Base-by-base conservation (phyloP, 2,797 vertebrate species). In the Atherinosoma microstoma region DNA sequence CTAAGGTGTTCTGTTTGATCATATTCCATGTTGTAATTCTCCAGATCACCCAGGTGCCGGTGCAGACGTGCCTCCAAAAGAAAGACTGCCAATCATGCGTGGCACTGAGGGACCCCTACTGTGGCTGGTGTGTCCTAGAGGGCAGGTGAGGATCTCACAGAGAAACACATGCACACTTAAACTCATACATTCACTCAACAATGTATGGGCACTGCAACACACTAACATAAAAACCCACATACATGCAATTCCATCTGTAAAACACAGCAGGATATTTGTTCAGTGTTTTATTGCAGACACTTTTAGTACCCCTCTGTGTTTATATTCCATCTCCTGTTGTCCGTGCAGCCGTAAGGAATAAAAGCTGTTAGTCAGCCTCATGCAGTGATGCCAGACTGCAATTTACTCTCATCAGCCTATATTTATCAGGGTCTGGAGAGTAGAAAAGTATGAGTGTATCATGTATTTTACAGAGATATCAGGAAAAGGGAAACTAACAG, bases 81-180 rank as follows among this genome's bases (percentile, higher is more conserved):
- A 79, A 32, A 0, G 94, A 94, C 94, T 99, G 98, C 58, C 87
- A 92, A 35, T 95, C 95, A 32, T 99, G 98, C 38, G 92, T 93
- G 24, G 87, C 91, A 10, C 94, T 96, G 0, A 93, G 79, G 87
- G 97, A 99, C 83, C 98, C 98, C 0, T 99, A 99, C 93, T 99
- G 98, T 3, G 98, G 98, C 90, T 99, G 98, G 98, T 99, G 98
- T 34, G 97, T 98, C 42, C 81, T 95, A 53, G 96, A 98, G 91
- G 97, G 96, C 94, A 97, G 96, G 97, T 98, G 84, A 94, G 94
- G 79, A 20, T 42, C 65, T 11, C 3, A 56, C 30, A 32, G 34
- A 56, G 10, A 59, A 35, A 60, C 51, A 61, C 61, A 64, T 40
- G 22, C 20, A 56, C 15, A 63, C 40, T 58, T 38, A 65, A 34